Evolutionary conservation across 2,888 invertebrate genomes (phyloP), one percentile per base, ranked within the genome.

Genomic region (Aspidiotus rigidus): DNA sequence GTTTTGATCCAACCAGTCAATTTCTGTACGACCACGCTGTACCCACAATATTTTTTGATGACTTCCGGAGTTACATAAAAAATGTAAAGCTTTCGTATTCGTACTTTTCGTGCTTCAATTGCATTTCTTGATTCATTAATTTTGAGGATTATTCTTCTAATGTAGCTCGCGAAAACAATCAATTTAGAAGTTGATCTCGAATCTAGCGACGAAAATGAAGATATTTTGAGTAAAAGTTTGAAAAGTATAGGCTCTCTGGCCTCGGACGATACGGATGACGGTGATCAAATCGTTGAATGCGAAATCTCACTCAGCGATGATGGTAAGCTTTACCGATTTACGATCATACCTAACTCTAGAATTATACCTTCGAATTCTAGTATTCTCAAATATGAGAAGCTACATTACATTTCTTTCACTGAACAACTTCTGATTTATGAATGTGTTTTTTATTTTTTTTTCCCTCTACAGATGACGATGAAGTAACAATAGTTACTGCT

Each of bases 11-110:
- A 7, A 67, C 28, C 28, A 60, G 60, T 39, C 42, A 67, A 39
- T 28, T 28, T 28, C 28, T 67, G 3, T 39, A 49, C 11, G 67
- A 67, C 28, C 44, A 59, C 15, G 67, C 67, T 8, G 49, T 67
- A 2, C 67, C 67, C 6, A 39, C 67, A 1, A 67, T 67, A 53
- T 67, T 67, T 8, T 67, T 67, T 49, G 39, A 59, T 67, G 49
- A 67, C 53, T 67, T 67, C 49, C 8, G 59, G 28, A 10, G 3
- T 39, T 44, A 67, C 60, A 49, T 67, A 17, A 67, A 39, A 59
- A 28, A 39, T 16, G 67, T 67, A 60, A 44, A 41, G 15, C 11
- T 49, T 3, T 28, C 28, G 49, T 49, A 49, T 49, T n/a, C 3
- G 49, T 6, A 49, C 6, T 49, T 1, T 49, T 49, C 6, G 11